Base-by-base conservation (phyloP, 2,797 vertebrate genomes). In the Acanthornis magna region DNA sequence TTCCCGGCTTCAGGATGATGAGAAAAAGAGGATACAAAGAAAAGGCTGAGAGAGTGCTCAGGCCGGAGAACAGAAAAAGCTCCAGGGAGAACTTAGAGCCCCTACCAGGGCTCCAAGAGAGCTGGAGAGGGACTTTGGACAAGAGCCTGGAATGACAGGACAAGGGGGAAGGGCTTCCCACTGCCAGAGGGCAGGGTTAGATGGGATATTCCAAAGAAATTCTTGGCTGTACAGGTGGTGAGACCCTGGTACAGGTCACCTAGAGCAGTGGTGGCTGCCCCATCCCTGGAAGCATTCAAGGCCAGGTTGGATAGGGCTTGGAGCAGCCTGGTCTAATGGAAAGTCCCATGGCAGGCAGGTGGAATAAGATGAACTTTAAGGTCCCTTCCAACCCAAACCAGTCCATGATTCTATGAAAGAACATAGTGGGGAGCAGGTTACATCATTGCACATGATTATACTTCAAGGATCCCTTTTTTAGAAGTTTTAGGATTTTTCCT, bases 61-160 rank as follows among this genome's bases (percentile, higher is more conserved):
- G 27, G 6, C 22, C 21, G 27, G 27, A 63, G 13, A 81, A 40
- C 40, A 81, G 27, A 68, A 36, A n/a, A 62, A 11, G 22, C 55
- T 62, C 42, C 42, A 32, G 34, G 19, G 36, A 81, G 22, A 61
- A 22, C 22, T 68, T 13, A 26, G 30, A 54, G 54, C 12, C 11
- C 36, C 22, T 71, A 23, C 30, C 51, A 57, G 36, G 13, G 25
- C 22, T 20, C 30, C 32, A 65, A 23, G 10, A 71, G 16, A 72
- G 22, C 8, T 0, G 0, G 3, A 50, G 43, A 71, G 7, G 15
- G 58, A 57, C 30, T 43, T 23, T 19, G 43, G 22, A 65, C 36
- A 43, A 72, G 9, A 22, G 51, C 12, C 42, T 62, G 9, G 47
- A 55, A 48, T 22, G 2, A n/a, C 26, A 65, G 9, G 43, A 57